Percentiles rank a stretch among this genome's conserved stretches.
These are phyloP conservation scores for Remorina albescens DNA, from an alignment of 2,797 vertebrate species.

Conservation along the genomic window DNA sequence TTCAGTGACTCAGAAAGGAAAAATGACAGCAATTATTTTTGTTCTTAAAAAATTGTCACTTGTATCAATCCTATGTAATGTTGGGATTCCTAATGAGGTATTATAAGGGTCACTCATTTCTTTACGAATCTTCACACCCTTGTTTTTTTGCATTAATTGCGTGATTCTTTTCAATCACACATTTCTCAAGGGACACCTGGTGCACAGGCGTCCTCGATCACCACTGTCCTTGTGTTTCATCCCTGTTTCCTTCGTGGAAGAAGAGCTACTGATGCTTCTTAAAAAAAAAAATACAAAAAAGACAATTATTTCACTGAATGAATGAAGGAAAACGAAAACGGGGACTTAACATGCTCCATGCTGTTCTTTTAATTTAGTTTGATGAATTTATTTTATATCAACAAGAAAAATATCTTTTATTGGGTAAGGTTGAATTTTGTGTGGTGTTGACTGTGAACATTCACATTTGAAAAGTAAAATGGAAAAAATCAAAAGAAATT, in stretches of 20 bases:
- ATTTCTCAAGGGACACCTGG: constrained; percentile 69
- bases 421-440: constrained; percentile 83
- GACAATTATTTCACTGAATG: constrained; percentile 76
- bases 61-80: constrained; percentile 72
- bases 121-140: constrained; percentile 66
- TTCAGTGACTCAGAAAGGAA: constrained; percentile 71
- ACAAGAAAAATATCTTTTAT: constrained; percentile 83
- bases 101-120: constrained; percentile 75
- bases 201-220: constrained; percentile 56
- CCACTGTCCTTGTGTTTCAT: constrained; percentile 75
- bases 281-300: constrained; percentile 54
- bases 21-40: constrained; percentile 65
- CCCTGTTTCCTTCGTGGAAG: constrained; percentile 49
- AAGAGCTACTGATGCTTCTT: constrained; percentile 73
- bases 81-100: constrained; percentile 77
- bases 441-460: constrained; percentile 88
- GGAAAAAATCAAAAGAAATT: constrained; percentile 81
- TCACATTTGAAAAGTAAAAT: constrained; percentile 86
- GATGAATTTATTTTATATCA: constrained; percentile 87
- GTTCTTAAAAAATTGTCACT: constrained; percentile 68
- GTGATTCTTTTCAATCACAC: constrained; percentile 51
- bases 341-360: constrained; percentile 83
- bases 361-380: constrained; percentile 87
- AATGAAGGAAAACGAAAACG: constrained; percentile 69
- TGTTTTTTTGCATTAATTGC: no score